A percentile compares a stretch with the other conserved stretches of the same genome.
These are phyloP conservation scores for Macrotus californicus DNA, from an alignment of 2,113 vertebrate genomes.

Conservation along the genomic window DNA sequence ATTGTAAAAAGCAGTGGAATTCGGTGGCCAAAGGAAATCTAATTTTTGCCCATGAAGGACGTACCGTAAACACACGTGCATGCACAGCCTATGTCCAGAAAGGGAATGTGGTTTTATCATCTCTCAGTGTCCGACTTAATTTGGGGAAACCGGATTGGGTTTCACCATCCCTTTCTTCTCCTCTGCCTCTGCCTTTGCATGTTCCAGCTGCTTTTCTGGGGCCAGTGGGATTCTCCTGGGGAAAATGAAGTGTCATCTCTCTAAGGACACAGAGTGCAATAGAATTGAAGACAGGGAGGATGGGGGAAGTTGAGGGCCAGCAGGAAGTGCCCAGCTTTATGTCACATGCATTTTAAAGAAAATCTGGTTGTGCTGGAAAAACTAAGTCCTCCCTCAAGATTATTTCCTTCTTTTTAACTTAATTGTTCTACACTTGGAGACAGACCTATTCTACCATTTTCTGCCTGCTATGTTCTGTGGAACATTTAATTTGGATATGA, in stretches of 20 bases:
- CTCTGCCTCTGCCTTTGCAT: background rate
- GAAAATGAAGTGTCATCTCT: background rate
- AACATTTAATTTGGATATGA: background rate
- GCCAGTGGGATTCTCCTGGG: background rate
- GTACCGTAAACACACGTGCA: background rate
- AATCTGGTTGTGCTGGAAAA: background rate
- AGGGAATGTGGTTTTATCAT: background rate
- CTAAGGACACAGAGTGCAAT: background rate
- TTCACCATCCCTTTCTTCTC: background rate
- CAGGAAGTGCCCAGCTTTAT: background rate
- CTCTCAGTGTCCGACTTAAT: background rate
- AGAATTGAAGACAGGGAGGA: background rate
- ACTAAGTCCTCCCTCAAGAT: background rate
- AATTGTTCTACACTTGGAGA: slow-evolving; percentile 17
- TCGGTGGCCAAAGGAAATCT: background rate
- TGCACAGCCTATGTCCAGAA: background rate
- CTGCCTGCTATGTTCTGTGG: background rate
- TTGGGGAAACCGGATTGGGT: background rate
- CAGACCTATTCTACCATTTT: background rate
- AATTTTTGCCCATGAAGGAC: background rate
- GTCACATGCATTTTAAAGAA: background rate
- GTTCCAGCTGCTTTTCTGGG: background rate
- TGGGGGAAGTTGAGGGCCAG: too few species aligned
- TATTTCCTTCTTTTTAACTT: slow-evolving; percentile 9
- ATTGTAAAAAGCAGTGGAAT: background rate